Percentiles rank a stretch among this genome's conserved stretches.
Conservation (phyloP, 2,113 vertebrate species). For the Saccopteryx bilineata region DNA sequence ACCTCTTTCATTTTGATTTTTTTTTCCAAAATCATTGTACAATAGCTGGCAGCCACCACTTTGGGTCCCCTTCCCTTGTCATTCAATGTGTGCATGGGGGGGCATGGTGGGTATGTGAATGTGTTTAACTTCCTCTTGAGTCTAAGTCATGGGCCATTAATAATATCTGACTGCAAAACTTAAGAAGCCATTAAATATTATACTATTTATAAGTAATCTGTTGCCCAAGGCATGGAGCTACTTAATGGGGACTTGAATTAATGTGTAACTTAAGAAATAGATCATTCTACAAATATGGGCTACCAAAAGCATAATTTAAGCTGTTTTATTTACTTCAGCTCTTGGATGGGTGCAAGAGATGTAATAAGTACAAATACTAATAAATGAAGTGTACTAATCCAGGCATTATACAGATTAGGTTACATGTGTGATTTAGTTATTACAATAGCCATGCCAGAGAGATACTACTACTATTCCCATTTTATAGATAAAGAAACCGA, state of each 20-base stretch:
- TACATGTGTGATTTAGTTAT: not conserved
- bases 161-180: conserved; percentile 72
- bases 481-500: conserved; percentile 29
- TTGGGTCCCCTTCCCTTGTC: not conserved
- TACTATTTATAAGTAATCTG: conserved; percentile 90
- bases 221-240: conserved; percentile 82
- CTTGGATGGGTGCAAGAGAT: not conserved
- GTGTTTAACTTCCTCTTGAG: conserved; percentile 60
- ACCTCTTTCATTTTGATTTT: not conserved
- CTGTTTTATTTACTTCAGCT: conserved; percentile 43
- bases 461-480: not conserved
- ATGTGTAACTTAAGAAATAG: conserved; percentile 89
- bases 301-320: conserved; percentile 74
- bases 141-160: conserved; percentile 77
- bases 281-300: conserved; percentile 77
- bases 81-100: not conserved
- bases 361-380: conserved; percentile 17
- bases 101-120: not conserved
- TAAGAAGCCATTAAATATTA: conserved; percentile 85
- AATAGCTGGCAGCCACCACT: not conserved
- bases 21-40: not conserved
- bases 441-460: not conserved
- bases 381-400: not conserved
- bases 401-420: not conserved
- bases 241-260: conserved; percentile 88